Evolutionary conservation across 2,888 invertebrate genomes (phyloP), one percentile per base, ranked within the genome.

Genomic region (Anthophora plumipes): DNA sequence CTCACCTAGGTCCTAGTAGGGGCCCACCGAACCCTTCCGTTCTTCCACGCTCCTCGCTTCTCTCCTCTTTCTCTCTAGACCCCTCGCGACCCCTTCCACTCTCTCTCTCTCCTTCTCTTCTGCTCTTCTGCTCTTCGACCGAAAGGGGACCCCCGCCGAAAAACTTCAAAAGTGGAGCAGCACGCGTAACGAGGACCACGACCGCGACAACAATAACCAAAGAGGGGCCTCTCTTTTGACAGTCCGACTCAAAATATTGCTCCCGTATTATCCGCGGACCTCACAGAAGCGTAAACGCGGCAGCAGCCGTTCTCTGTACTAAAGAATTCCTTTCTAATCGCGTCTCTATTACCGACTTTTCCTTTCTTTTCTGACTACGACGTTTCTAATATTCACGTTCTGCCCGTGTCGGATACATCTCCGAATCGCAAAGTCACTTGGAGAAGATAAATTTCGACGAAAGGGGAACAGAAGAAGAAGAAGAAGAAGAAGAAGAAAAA

Each of bases 241-340:
- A 84, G 78, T 63, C 61, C 67, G 74, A 80, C 77, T 83, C 85
- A 77, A 86, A 86, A 86, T 87, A 86, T 87, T 85, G 86, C 76
- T 63, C 66, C 80, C 76, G 70, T 55, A 48, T 83, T 75, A 75
- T 63, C 59, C 75, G 52, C 37, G 31, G 84, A 73, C 85, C 84
- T 43, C 82, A 80, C 87, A 80, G 67, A 76, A 85, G 75, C 77
- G 64, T 61, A 69, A 68, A 70, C 64, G 43, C 55, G 60, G 66
- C 43, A 52, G 69, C 60, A 4, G 12, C 9, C 72, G 67, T 12
- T 6, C 31, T 20, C 67, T 7, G 22, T n/a, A 6, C 14, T 43
- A 66, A 63, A 31, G 50, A 63, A 68, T 74, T 77, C 63, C 64
- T 69, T 52, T 76, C 55, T 67, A 68, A 67, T 43, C 72, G 48